These are phyloP conservation scores for Lepidurus couesii DNA, from an alignment of 1,140 invertebrate species.

Conservation along the genomic window DNA sequence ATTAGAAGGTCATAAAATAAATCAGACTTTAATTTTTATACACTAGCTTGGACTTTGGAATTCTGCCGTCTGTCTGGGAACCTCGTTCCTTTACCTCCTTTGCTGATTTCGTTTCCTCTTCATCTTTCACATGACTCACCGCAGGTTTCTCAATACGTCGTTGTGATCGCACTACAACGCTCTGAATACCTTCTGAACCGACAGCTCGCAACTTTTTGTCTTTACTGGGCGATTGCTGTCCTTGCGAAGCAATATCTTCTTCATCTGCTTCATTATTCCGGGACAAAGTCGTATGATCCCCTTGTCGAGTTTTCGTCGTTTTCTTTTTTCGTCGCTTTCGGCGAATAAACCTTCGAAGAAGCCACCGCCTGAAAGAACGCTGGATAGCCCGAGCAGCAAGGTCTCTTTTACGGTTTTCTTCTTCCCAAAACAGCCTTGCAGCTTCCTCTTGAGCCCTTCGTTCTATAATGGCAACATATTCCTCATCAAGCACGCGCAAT, in stretches of 20 bases:
- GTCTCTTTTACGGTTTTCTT: neutral
- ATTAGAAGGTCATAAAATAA: neutral
- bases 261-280: neutral
- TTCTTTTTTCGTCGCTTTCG: conserved; percentile 15
- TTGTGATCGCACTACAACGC: neutral
- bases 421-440: neutral
- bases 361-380: neutral
- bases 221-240: neutral
- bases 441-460: neutral
- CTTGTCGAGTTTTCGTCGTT: neutral
- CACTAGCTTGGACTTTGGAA: conserved; percentile 26
- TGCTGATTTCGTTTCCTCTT: neutral
- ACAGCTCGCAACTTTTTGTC: neutral
- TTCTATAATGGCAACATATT: neutral
- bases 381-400: neutral
- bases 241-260: neutral
- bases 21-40: conserved; percentile 24
- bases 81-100: neutral
- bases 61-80: conserved; percentile 29
- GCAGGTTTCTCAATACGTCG: neutral
- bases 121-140: neutral
- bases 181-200: neutral
- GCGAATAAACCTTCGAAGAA: neutral
- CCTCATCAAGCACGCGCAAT: neutral
- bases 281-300: neutral